Evolutionary conservation across 1,140 invertebrate genomes (phyloP), one percentile per base, ranked within the genome.

Genomic region (Megalopta genalis): DNA sequence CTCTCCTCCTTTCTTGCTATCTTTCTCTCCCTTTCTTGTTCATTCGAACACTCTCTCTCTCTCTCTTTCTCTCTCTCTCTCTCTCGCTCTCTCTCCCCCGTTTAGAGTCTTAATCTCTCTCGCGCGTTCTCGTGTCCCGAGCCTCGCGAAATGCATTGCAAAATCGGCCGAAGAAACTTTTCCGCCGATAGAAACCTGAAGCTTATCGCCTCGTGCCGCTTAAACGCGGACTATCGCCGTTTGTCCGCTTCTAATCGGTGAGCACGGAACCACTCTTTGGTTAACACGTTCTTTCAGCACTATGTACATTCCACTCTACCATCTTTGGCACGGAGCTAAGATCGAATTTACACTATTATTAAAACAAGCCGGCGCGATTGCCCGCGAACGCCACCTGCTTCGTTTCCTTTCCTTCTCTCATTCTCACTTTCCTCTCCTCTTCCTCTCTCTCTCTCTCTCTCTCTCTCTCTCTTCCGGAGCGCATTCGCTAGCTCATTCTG

Each of bases 301-400:
- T 90, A 87, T 88, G 72, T 88, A 89, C 89, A 88, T 81, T 80
- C 73, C 85, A 89, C 88, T 90, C 89, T 89, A 84, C 86, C 76
- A 86, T 91, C 90, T 91, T 91, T 91, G 90, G 90, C 89, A 90
- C 89, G 77, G 85, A 86, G 87, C 88, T 89, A 79, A 71, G 66
- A 75, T 86, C 77, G 76, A 80, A 60, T 86, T 80, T 76, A 67
- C 54, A 64, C 74, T 74, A 70, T 75, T 78, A 66, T 85, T 77
- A 65, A 77, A 67, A 82, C 63, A 21, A 32, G 52, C 18, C 52
- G 18, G 46, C 16, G 27, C 14, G 62, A 60, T 16, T 18, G 54
- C 54, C 6, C 23, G 37, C 39, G n/a, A 46, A 25, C 12, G n/a
- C n/a, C 39, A n/a, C 64, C 39, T 66, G 39, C 46, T 25, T 60